These are phyloP conservation scores for Monopis laevigella DNA, from an alignment of 2,888 invertebrate species.

Conservation along the genomic window DNA sequence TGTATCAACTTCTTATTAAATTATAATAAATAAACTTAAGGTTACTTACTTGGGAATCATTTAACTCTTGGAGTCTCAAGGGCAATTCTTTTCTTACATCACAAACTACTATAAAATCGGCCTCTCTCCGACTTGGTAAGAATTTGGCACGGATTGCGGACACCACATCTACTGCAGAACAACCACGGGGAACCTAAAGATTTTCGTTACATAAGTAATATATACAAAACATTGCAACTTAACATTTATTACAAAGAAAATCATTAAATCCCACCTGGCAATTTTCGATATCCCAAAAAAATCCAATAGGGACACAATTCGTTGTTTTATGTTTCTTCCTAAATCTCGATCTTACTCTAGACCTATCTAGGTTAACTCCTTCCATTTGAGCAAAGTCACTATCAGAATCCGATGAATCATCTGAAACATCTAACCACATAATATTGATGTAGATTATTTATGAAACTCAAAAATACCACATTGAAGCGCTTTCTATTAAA, in stretches of 20 bases:
- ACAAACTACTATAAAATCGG: constrained; percentile 90
- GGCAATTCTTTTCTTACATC: constrained; percentile 85
- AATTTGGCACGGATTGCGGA: constrained; percentile 80
- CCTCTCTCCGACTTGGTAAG: constrained; percentile 79
- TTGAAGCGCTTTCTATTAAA: not conserved
- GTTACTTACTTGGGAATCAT: constrained; percentile 78
- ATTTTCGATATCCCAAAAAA: constrained; percentile 95
- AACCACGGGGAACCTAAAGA: constrained; percentile 78
- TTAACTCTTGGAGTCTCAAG: constrained; percentile 80
- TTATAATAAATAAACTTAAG: no score
- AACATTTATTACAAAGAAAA: no score
- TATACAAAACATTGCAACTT: no score
- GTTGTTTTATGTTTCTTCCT: constrained; percentile 41
- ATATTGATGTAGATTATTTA: not conserved
- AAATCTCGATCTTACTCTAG: constrained; percentile 46
- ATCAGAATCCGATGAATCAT: constrained; percentile 56
- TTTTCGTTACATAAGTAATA: no score
- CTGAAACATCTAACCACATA: constrained; percentile 40
- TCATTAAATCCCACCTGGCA: constrained; percentile 68
- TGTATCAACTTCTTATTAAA: no score
- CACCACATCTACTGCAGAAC: constrained; percentile 82
- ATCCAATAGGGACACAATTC: constrained; percentile 73
- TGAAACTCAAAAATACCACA: not conserved
- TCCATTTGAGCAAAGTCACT: constrained; percentile 33
- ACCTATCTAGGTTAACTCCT: constrained; percentile 35